These are phyloP conservation scores for Sphaeridia pumilis DNA, from an alignment of 2,888 invertebrate genomes.

Conservation along the genomic window DNA sequence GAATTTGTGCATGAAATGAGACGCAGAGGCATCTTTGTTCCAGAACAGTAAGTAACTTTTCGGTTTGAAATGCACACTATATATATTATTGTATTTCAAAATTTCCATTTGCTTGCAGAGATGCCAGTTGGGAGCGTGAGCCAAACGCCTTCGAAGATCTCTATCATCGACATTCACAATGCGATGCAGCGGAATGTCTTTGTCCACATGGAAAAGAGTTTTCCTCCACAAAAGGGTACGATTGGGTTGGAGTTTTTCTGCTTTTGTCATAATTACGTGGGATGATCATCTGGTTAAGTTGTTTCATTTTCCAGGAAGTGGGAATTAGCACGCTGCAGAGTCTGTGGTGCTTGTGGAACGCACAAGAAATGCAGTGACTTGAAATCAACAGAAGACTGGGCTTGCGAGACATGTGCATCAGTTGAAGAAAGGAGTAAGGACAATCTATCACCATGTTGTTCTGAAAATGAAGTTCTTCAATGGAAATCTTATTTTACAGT, in stretches of 20 bases:
- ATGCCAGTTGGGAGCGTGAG: conserved; percentile 74
- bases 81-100: not conserved
- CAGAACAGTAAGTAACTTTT: conserved; percentile 53
- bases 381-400: conserved; percentile 40
- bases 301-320: conserved; percentile 43
- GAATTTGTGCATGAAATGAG: conserved; percentile 52
- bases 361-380: conserved; percentile 45
- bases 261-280: not conserved
- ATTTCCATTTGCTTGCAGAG: conserved; percentile 44
- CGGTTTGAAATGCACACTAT: not conserved
- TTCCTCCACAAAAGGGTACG: conserved; percentile 41
- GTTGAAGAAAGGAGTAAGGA: conserved; percentile 18
- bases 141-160: conserved; percentile 65
- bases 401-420: conserved; percentile 42
- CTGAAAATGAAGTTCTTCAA: not conserved
- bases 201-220: conserved; percentile 50
- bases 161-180: conserved; percentile 50
- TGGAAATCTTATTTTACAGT: not conserved
- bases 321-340: conserved; percentile 46
- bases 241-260: not conserved
- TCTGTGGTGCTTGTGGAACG: conserved; percentile 48
- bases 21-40: conserved; percentile 62
- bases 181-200: conserved; percentile 50
- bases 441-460: not conserved
- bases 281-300: not conserved